phyloP scores from a whole-genome alignment of 2,888 invertebrate species.

The Linnaemya tessellans region DNA sequence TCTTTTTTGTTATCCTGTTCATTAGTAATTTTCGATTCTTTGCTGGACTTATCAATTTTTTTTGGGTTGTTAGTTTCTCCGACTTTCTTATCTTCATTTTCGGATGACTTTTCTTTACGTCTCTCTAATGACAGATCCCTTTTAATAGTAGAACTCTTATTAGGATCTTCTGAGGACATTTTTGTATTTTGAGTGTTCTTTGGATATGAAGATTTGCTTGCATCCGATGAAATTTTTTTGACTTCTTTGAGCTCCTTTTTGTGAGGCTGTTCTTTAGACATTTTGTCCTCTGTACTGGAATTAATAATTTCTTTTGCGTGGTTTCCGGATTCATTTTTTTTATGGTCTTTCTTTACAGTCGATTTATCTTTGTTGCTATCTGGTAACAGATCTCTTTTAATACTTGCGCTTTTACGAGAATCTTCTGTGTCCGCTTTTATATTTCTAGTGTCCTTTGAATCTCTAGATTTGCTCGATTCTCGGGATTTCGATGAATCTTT shows the following conservation, averaged over 20 bases:
- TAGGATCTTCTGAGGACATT: background rate
- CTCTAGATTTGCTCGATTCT: conserved; percentile 59
- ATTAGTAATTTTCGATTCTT: background rate
- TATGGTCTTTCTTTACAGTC: conserved; percentile 3
- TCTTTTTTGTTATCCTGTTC: conserved; percentile 14
- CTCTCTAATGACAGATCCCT: background rate
- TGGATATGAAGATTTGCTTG: background rate
- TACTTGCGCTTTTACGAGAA: conserved; percentile 15
- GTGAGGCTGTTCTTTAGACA: background rate
- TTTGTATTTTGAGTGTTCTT: background rate
- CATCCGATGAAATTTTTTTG: conserved; percentile 35
- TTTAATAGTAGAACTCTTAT: conserved; percentile 13
- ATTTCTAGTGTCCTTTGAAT: conserved; percentile 31
- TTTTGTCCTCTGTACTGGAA: background rate
- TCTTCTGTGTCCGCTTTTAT: conserved; percentile 9
- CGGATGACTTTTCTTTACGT: conserved; percentile 8
- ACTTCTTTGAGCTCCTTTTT: conserved; percentile 15
- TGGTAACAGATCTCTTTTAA: background rate
- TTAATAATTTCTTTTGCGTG: conserved; percentile 3
- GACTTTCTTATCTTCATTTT: conserved; percentile 15
- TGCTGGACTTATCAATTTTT: conserved; percentile 4
- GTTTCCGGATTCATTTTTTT: conserved; percentile 5
- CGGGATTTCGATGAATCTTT: conserved; percentile 51
- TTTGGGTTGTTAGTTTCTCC: conserved; percentile 6
- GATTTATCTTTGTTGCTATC: conserved; percentile 18